Conservation (phyloP, 2,888 invertebrate genomes). For the Luffia ferchaultella region DNA sequence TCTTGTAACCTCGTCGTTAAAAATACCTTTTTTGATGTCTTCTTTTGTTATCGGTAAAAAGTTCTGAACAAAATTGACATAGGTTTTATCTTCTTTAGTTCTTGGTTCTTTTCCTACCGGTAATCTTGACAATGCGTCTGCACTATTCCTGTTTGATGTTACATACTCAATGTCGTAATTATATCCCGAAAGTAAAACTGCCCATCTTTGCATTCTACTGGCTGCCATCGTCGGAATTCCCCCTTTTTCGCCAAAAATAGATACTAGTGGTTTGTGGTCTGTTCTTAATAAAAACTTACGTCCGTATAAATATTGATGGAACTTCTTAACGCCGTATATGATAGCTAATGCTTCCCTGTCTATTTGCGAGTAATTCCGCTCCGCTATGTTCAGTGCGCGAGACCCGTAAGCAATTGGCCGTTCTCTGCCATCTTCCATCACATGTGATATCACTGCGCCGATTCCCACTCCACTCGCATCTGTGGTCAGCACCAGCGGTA, state of each 20-base stretch:
- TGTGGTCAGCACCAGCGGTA: conserved; percentile 11
- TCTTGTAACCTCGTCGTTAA: conserved; percentile 1
- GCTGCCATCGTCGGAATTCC: not conserved
- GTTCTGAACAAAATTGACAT: conserved; percentile 2
- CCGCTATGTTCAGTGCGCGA: no score
- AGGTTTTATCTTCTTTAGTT: conserved; percentile 2
- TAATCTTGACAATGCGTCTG: no score
- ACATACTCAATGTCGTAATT: not conserved
- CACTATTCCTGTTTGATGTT: no score
- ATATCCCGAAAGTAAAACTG: not conserved
- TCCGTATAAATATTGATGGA: no score
- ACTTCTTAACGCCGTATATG: no score
- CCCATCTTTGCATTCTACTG: not conserved
- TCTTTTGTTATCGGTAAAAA: not conserved
- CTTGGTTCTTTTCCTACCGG: no score
- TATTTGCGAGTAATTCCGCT: no score
- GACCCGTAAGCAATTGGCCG: no score
- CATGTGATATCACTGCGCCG: conserved; percentile 9
- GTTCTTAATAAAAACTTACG: not conserved
- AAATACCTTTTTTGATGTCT: not conserved
- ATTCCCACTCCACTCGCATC: conserved; percentile 13
- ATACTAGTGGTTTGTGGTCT: not conserved
- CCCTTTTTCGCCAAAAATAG: not conserved
- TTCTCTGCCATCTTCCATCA: not conserved
- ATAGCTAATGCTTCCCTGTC: no score